These are phyloP conservation scores for Palloptera scutellata DNA, from an alignment of 2,888 invertebrate genomes.

Conservation along the genomic window DNA sequence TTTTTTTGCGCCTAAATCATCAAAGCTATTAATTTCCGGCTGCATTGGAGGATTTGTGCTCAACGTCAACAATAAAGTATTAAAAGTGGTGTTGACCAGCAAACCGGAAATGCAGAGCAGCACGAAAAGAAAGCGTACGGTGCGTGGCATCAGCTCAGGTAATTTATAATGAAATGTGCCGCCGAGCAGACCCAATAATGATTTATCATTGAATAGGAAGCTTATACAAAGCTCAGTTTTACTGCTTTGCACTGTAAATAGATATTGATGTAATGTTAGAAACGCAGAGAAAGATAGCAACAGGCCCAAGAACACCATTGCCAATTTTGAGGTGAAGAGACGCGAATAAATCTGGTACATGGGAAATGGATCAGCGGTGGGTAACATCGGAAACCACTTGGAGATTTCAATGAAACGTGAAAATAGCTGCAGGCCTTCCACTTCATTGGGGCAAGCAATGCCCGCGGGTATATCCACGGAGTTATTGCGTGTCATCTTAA, in stretches of 20 bases:
- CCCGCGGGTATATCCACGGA: constrained; percentile 9
- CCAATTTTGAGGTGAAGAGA: constrained; percentile 4
- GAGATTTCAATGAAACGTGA: neutral
- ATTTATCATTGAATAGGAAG: constrained; percentile 37
- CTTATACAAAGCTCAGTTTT: neutral
- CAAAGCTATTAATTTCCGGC: constrained; percentile 36
- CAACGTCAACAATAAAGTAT: constrained; percentile 43
- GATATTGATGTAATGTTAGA: neutral
- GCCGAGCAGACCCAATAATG: constrained; percentile 44
- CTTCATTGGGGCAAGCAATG: neutral
- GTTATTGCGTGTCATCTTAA: neutral
- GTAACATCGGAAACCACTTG: constrained; percentile 20
- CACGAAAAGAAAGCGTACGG: constrained; percentile 32
- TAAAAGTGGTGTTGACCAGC: constrained; percentile 43
- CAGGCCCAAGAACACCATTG: neutral
- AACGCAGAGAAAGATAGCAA: constrained; percentile 14
- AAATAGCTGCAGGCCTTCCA: neutral
- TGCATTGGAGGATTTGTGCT: constrained; percentile 43
- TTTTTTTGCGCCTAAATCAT: constrained; percentile 37
- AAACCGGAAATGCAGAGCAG: constrained; percentile 42
- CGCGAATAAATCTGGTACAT: constrained; percentile 20
- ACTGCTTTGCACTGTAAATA: neutral
- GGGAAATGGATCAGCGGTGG: constrained; percentile 9
- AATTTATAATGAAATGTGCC: constrained; percentile 43
- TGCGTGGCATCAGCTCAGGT: constrained; percentile 21